These are phyloP conservation scores for Tangara arthus DNA, from an alignment of 2,797 vertebrate genomes.

Conservation along the genomic window DNA sequence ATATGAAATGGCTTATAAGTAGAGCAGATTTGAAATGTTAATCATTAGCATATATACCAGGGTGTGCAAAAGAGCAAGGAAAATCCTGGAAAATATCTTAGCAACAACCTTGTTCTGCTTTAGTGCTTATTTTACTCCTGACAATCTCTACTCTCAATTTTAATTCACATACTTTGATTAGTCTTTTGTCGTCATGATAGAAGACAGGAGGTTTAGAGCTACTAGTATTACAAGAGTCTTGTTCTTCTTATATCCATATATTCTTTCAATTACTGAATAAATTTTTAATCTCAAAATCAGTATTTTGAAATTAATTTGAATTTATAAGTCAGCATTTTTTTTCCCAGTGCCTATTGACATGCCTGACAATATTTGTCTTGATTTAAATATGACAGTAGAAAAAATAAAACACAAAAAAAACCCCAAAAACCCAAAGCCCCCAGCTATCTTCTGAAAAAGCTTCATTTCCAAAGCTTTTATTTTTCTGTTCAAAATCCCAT, in stretches of 20 bases:
- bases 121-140: background rate
- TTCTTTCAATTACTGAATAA: background rate
- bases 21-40: background rate
- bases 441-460: background rate
- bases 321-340: background rate
- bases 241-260: background rate
- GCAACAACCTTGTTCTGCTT: background rate
- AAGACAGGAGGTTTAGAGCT: background rate
- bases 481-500: background rate
- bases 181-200: background rate
- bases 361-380: background rate
- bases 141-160: background rate
- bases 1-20: background rate
- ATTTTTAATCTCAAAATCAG: background rate
- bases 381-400: background rate
- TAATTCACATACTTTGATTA: background rate
- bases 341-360: background rate
- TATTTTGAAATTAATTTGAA: background rate
- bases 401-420: background rate
- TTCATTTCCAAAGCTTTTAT: background rate
- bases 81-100: background rate
- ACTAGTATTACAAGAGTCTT: background rate
- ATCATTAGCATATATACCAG: background rate
- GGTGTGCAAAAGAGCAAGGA: background rate
- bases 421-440: background rate